phyloP scores from a whole-genome alignment of 1,140 invertebrate genomes.

The Brachystomella parvula region DNA sequence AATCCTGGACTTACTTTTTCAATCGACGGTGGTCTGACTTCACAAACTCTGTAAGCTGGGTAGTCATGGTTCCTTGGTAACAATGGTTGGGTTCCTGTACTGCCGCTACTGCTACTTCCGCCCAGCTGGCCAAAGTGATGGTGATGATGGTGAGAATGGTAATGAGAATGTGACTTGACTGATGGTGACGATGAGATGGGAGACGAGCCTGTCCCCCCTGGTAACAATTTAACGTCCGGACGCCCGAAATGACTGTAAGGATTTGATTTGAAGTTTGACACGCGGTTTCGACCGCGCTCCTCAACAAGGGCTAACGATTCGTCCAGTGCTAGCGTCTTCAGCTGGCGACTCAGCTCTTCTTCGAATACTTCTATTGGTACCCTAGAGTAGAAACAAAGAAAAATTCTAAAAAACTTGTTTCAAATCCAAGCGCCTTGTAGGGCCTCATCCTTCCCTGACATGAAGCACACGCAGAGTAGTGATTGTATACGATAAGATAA shows the following conservation, averaged over 20 bases:
- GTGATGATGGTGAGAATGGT: slow-evolving; percentile 19
- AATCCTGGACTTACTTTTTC: slow-evolving; percentile 39
- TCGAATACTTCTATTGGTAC: slow-evolving; percentile 30
- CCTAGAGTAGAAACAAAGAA: slow-evolving; percentile 20
- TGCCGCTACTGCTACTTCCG: slow-evolving; percentile 6
- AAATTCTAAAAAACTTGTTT: slow-evolving; percentile 6
- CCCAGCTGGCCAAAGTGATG: slow-evolving; percentile 3
- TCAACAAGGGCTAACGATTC: slow-evolving; percentile 37
- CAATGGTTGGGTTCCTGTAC: background rate
- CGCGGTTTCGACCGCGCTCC: slow-evolving; percentile 30
- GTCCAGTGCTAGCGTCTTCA: slow-evolving; percentile 35
- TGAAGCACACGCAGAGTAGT: background rate
- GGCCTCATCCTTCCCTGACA: background rate
- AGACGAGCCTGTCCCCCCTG: slow-evolving; percentile 21
- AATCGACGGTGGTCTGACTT: slow-evolving; percentile 37
- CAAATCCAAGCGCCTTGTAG: background rate
- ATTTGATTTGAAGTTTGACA: slow-evolving; percentile 26
- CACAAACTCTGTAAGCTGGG: slow-evolving; percentile 37
- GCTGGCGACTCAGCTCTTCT: slow-evolving; percentile 36
- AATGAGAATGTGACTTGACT: slow-evolving; percentile 24
- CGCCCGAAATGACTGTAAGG: slow-evolving; percentile 38
- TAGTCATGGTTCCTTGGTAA: slow-evolving; percentile 26
- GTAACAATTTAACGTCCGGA: slow-evolving; percentile 35
- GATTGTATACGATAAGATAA: background rate
- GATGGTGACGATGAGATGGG: background rate